These are phyloP conservation scores for Andrena camellia DNA, from an alignment of 2,888 invertebrate genomes.

Conservation along the genomic window DNA sequence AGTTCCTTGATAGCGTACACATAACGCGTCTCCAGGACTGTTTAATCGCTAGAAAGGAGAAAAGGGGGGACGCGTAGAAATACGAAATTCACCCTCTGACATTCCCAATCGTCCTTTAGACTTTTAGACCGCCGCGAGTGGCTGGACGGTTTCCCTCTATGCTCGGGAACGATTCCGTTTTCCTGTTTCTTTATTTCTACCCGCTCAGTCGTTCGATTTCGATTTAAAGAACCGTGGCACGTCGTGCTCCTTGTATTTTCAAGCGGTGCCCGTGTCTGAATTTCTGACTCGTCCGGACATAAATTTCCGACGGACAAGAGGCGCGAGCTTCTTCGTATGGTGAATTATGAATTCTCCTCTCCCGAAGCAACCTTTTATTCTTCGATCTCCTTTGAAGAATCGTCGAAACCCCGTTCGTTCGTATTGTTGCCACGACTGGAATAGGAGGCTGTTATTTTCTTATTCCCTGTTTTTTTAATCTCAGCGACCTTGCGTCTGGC, in stretches of 20 bases:
- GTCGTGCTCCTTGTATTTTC: conserved; percentile 57
- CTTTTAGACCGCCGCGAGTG: conserved; percentile 29
- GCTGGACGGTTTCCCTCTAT: conserved; percentile 18
- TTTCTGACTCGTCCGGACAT: conserved; percentile 52
- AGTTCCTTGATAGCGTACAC: conserved; percentile 43
- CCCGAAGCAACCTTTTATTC: conserved; percentile 32
- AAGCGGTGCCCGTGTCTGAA: conserved; percentile 48
- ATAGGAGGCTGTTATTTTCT: conserved; percentile 21
- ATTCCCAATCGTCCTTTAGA: conserved; percentile 30
- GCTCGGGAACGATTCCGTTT: background rate
- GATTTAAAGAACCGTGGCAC: conserved; percentile 60
- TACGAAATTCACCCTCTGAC: conserved; percentile 53
- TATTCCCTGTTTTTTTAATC: conserved; percentile 21
- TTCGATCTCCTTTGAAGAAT: conserved; percentile 57
- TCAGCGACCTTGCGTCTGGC: conserved; percentile 33
- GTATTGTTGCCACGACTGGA: conserved; percentile 30
- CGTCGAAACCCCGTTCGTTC: conserved; percentile 40
- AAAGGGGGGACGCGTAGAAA: conserved; percentile 26
- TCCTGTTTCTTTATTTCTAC: background rate
- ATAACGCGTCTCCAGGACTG: conserved; percentile 54
- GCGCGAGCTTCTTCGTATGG: conserved; percentile 45
- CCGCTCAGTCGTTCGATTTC: conserved; percentile 15
- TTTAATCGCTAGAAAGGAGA: conserved; percentile 40
- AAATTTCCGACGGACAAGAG: conserved; percentile 49
- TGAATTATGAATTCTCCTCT: conserved; percentile 57